Base-by-base conservation (phyloP, 2,113 vertebrate species). In the Cinclus cinclus region DNA sequence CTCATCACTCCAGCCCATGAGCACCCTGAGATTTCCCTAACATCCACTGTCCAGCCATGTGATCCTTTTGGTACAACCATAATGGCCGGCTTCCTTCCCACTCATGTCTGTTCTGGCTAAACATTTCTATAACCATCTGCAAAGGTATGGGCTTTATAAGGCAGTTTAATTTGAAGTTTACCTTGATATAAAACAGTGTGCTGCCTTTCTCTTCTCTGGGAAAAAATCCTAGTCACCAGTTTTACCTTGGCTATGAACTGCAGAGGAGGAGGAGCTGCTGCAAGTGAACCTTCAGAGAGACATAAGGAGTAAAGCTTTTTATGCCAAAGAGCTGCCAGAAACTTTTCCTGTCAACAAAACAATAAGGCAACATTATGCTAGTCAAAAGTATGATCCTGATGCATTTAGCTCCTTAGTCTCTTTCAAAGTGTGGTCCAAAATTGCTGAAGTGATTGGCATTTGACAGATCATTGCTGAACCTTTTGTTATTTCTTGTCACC, bases 381-480 rank as follows among this genome's bases (percentile, higher is more conserved):
- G 83, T 93, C 10, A 96, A 93, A 97, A 94, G 67, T 60, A 59
- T 15, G 13, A n/a, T 73, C 44, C 89, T 83, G 50, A 50, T 93
- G 60, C 55, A 62, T 94, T 94, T 95, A 92, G 83, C 10, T 94
- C 28, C n/a, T 25, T 23, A 55, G 63, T 59, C 12, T 95, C 59
- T 96, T 92, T 82, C 15, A 33, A 92, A 46, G 7, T 14, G 2
- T 23, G n/a, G 50, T 65, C 83, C 79, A 86, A 92, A 94, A 88
- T 89, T 94, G 74, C 65, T 75, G 37, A 83, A 90, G n/a, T 96
- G 96, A 94, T 87, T 96, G 90, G 35, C 31, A 13, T 63, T 94
- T 94, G 76, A 84, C 90, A 76, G 82, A 80, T 63, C 68, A 53
- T 80, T 79, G 49, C 70, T 85, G 82, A 95, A 94, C 39, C 46